Evolutionary conservation across 2,113 vertebrate species (phyloP).

Genomic region (Cyphomyrus plagiostoma): DNA sequence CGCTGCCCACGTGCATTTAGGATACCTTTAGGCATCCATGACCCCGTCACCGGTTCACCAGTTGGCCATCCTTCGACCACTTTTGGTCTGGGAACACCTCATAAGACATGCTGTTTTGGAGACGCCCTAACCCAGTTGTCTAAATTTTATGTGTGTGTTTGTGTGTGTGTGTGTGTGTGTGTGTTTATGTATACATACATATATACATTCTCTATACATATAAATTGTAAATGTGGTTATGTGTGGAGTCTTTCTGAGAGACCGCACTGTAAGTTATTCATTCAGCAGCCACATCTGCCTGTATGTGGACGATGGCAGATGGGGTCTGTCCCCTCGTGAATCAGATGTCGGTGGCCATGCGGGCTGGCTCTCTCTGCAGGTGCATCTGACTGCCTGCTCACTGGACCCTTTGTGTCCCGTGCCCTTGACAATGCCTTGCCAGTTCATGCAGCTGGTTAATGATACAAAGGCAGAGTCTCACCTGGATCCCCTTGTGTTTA

Average conservation of each 20-base stretch:
- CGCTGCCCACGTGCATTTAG: background rate
- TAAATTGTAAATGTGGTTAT: background rate
- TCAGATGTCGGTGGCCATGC: background rate
- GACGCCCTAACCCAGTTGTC: background rate
- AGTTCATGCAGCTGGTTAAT: background rate
- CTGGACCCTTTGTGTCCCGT: background rate
- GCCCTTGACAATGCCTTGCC: background rate
- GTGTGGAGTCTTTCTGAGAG: background rate
- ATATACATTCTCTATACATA: background rate
- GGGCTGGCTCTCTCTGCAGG: background rate
- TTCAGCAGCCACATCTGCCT: background rate
- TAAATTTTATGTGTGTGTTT: background rate
- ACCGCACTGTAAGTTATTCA: background rate
- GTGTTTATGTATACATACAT: too few relatives aligned
- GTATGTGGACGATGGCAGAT: background rate
- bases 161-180: too few relatives aligned
- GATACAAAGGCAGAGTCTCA: background rate
- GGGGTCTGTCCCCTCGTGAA: background rate
- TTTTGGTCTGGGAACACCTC: background rate
- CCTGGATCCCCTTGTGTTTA: background rate
- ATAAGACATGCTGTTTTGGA: background rate
- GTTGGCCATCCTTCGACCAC: background rate
- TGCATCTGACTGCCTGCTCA: background rate
- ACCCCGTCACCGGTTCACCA: background rate
- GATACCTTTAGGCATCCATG: background rate